Percentiles rank a stretch among this genome's conserved stretches.
phyloP scores from a whole-genome alignment of 2,888 invertebrate genomes.

The Hyposoter dolosus region DNA sequence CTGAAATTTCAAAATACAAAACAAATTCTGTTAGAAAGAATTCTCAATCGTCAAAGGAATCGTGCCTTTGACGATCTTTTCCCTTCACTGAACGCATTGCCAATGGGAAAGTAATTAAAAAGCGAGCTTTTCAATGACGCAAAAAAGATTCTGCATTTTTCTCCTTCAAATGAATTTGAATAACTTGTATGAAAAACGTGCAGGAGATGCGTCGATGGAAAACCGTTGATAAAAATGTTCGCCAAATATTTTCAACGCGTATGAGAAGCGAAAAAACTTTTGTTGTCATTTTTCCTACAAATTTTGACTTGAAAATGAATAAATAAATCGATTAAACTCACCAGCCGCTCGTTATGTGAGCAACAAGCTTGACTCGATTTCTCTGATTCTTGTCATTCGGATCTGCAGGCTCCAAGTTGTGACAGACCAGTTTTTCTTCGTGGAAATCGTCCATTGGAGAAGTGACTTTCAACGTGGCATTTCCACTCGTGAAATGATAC shows the following conservation, averaged over 20 bases:
- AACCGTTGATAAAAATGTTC: neutral
- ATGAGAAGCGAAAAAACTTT: neutral
- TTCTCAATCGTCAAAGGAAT: slow-evolving; percentile 10
- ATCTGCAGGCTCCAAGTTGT: slow-evolving; percentile 79
- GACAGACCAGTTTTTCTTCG: slow-evolving; percentile 83
- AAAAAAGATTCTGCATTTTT: neutral
- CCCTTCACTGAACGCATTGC: neutral
- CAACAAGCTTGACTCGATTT: slow-evolving; percentile 89
- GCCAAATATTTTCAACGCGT: neutral
- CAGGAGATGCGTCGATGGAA: neutral
- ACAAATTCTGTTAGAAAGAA: slow-evolving; percentile 1
- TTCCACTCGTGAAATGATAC: slow-evolving; percentile 91
- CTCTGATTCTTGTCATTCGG: slow-evolving; percentile 79
- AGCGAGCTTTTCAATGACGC: neutral
- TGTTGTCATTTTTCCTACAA: neutral
- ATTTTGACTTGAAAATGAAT: neutral
- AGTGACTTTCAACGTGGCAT: slow-evolving; percentile 89
- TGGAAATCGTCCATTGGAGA: slow-evolving; percentile 77
- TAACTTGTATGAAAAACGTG: neutral
- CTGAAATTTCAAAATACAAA: slow-evolving; percentile 85
- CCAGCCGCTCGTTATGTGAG: slow-evolving; percentile 92
- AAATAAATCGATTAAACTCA: slow-evolving; percentile 82
- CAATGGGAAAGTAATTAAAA: slow-evolving; percentile 6
- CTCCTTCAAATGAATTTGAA: neutral
- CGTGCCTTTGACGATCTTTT: neutral